Evolutionary conservation across 2,113 vertebrate genomes (phyloP), one percentile per base, ranked within the genome.

Genomic region (Paedocypris sp.): DNA sequence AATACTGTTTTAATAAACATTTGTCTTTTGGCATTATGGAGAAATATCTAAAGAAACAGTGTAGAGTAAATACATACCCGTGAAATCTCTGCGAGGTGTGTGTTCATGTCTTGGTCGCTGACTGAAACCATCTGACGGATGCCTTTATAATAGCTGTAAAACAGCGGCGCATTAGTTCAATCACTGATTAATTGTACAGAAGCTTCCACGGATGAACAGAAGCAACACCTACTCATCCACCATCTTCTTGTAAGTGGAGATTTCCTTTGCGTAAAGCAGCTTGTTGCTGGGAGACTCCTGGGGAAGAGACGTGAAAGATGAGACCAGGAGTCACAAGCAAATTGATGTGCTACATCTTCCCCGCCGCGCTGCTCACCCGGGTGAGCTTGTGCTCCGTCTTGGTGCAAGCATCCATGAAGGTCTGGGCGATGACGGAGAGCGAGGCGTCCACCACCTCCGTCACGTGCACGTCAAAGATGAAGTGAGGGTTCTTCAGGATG

Each of bases 71-170:
- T n/a, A 77, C 89, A 70, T 81, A 98, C 94, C 87, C 94, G 83
- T 64, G 94, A 98, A 64, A 98, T 90, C 74, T 98, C 94, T 3
- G 94, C 94, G 54, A 98, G 81, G 73, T 98, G 90, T 2, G 94
- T 97, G 74, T 98, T 98, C 93, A 98, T 98, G 74, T 98, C 94
- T 74, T 98, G 94, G 81, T 98, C 94, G 31, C 94, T 98, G 66
- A 98, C 93, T 47, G 89, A 81, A 53, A 97, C 85, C 93, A 95
- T 94, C 81, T 97, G 90, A 25, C 90, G 83, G 85, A 98, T 91
- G 51, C 91, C 91, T 72, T 84, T 89, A 69, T 96, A 98, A 75
- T 97, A 97, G 80, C 94, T 93, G 81, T 13, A 52, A 20, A 32
- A 33, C 15, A 45, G 7, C 23, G 43, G 41, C 3, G 8, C 7